Percentiles rank a stretch among this genome's conserved stretches.
These are phyloP conservation scores for Leptopterna dolabrata DNA, from an alignment of 2,888 invertebrate genomes.

Conservation along the genomic window DNA sequence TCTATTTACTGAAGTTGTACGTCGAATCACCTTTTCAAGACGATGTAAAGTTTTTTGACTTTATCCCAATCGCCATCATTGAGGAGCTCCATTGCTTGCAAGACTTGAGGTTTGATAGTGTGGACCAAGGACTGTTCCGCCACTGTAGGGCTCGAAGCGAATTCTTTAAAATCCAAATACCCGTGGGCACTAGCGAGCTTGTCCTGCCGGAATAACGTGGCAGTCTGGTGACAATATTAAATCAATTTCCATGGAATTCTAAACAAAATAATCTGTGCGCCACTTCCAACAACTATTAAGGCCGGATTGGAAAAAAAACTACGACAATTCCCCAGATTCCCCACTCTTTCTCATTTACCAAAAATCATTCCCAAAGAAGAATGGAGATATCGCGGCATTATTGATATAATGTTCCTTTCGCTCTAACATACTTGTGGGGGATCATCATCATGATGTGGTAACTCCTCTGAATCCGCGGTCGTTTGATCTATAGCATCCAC, in stretches of 20 bases:
- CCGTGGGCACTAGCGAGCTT: not conserved
- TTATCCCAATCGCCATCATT: slow-evolving; percentile 28
- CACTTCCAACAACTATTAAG: too few species aligned
- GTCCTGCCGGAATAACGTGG: not conserved
- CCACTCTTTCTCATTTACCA: too few species aligned
- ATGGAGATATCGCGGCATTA: too few species aligned
- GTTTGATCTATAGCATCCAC: not conserved
- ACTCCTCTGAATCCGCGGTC: not conserved
- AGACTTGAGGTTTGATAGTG: not conserved
- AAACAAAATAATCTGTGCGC: too few species aligned
- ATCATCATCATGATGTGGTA: not conserved
- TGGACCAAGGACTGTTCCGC: not conserved
- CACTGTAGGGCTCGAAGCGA: not conserved
- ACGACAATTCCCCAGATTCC: too few species aligned
- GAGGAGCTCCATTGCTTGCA: not conserved
- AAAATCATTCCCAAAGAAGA: too few species aligned
- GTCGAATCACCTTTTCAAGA: slow-evolving; percentile 40
- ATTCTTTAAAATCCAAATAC: slow-evolving; percentile 1
- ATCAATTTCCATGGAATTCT: too few species aligned
- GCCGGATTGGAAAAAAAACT: too few species aligned
- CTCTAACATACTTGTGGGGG: not conserved
- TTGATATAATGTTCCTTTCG: too few species aligned
- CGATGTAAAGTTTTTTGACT: slow-evolving; percentile 13
- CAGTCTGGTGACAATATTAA: too few species aligned
- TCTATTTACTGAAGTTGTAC: too few species aligned